Conservation (phyloP, 2,888 invertebrate species). For the Lycophotia porphyrea region DNA sequence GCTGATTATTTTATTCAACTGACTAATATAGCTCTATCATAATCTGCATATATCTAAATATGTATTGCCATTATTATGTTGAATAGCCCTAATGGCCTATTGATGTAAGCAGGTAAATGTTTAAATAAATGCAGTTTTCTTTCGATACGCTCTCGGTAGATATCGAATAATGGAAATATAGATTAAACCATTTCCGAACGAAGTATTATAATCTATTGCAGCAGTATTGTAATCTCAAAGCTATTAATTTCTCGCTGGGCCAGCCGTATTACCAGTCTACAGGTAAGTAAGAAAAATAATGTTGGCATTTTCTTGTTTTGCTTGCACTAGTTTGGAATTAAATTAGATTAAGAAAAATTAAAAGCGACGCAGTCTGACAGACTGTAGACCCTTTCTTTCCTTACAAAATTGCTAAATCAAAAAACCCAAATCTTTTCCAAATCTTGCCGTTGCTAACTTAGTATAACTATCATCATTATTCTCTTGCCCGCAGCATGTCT, state of each 20-base stretch:
- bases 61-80: background rate
- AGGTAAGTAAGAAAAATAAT: conserved; percentile 5
- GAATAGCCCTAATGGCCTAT: background rate
- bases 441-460: background rate
- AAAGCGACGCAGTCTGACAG: background rate
- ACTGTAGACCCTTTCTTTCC: background rate
- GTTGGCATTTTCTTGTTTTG: background rate
- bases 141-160: conserved; percentile 14
- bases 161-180: conserved; percentile 42
- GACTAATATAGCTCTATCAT: background rate
- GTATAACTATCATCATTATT: no score
- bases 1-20: background rate
- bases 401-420: background rate
- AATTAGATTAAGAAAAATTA: background rate
- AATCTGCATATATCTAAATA: background rate
- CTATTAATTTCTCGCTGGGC: conserved; percentile 34
- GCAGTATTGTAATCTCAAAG: conserved; percentile 34
- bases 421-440: background rate
- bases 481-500: no score
- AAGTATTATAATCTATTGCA: conserved; percentile 20
- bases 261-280: background rate
- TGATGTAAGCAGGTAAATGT: background rate
- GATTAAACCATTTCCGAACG: conserved; percentile 33
- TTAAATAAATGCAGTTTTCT: conserved; percentile 17
- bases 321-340: background rate